Base-by-base conservation (phyloP, 2,797 vertebrate species). In the Remorina albescens region DNA sequence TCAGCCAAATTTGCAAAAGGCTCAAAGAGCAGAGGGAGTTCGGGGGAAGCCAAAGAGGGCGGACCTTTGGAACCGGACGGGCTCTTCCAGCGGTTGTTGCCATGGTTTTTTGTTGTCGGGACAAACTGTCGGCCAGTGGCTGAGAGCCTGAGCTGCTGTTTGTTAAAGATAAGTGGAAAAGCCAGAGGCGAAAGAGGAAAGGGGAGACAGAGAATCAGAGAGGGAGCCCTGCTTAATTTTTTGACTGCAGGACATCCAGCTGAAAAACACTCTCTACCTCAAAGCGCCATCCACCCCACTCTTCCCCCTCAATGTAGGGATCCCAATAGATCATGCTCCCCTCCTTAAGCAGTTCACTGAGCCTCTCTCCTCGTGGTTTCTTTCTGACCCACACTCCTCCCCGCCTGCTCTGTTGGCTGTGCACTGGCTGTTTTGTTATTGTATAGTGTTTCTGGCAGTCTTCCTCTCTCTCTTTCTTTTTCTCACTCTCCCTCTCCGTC, bases 81-180 rank as follows among this genome's bases (percentile, higher is more conserved):
- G 62, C 85, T 87, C 86, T 86, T 85, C 86, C 77, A 88, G 77
- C 30, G 73, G 85, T 83, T 86, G 88, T 91, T 91, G 92, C 90
- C 86, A 88, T 91, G 86, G 80, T 86, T 88, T 89, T 85, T 88
- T 87, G 84, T 88, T 90, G 88, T 91, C 50, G 80, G 89, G 84
- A 93, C 90, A 89, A 91, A 92, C 88, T 87, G 89, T 84, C 67
- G 87, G 84, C 90, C 90, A 89, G 90, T 90, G 90, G 86, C 91
- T 84, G 89, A 84, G 84, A 80, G 91, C 85, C 90, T 84, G 84
- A 76, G 86, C 89, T 93, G 91, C 91, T 94, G 93, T 92, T 93
- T 91, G 88, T 90, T 90, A 87, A 91, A 93, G 92, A 94, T 94
- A 93, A 94, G 89, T 93, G 87, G 82, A 85, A 87, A 86, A 89